These are phyloP conservation scores for Silurus glanis DNA, from an alignment of 2,113 vertebrate genomes.

Conservation along the genomic window DNA sequence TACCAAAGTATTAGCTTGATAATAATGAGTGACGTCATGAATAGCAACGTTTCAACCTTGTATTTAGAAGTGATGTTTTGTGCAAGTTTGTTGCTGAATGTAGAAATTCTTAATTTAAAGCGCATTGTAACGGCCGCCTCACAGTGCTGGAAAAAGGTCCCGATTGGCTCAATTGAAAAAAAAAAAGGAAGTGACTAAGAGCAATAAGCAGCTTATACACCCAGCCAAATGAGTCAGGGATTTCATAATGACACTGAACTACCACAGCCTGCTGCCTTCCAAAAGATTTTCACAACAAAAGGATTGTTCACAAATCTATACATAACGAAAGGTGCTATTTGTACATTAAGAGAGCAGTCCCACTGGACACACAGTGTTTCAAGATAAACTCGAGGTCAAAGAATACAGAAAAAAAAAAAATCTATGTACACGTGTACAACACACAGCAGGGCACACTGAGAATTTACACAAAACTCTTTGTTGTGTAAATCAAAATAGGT, in stretches of 20 bases:
- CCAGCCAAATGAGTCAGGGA: conserved; percentile 29
- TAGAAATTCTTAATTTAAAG: conserved; percentile 22
- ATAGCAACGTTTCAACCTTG: background rate
- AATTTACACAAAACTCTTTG: conserved; percentile 4
- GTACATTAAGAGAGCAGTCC: conserved; percentile 8
- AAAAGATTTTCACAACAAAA: conserved; percentile 17
- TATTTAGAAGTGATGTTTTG: background rate
- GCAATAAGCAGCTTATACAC: conserved; percentile 37
- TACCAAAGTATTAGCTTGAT: background rate
- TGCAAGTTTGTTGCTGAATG: background rate
- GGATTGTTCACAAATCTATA: background rate
- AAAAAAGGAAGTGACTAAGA: conserved; percentile 43
- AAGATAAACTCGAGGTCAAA: background rate
- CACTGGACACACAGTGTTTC: background rate
- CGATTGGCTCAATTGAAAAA: conserved; percentile 42
- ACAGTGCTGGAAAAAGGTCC: conserved; percentile 14
- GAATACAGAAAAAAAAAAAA: background rate
- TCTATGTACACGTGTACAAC: background rate
- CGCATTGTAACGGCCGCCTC: background rate
- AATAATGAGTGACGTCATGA: background rate
- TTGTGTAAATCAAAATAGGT: conserved; percentile 33
- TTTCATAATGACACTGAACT: conserved; percentile 19
- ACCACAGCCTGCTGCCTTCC: conserved; percentile 6
- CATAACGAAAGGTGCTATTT: background rate
- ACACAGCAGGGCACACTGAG: background rate